A percentile compares a stretch with the other conserved stretches of the same genome.
Evolutionary conservation across 2,113 vertebrate species (phyloP).

Genomic region (Heterochromis multidens): DNA sequence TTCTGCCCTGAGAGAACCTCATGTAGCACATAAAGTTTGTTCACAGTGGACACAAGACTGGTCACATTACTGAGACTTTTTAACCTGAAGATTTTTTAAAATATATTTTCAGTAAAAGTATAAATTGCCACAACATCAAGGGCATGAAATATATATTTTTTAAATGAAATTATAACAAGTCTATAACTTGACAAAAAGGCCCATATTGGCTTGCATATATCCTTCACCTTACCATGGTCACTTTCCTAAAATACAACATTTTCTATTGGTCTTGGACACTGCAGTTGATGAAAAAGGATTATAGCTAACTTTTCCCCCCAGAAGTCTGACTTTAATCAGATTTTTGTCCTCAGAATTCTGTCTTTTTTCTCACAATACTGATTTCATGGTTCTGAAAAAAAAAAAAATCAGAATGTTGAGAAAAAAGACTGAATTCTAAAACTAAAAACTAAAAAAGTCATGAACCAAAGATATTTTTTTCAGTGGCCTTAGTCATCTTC

Average conservation of each 20-base stretch:
- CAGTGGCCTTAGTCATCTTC: neutral
- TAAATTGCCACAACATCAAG: neutral
- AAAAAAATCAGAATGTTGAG: neutral
- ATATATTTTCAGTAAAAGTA: neutral
- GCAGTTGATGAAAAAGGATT: neutral
- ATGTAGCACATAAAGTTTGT: neutral
- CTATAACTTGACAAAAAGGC: neutral
- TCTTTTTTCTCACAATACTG: no score
- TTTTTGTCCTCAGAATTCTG: neutral
- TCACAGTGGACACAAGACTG: neutral
- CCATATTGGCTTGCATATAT: neutral
- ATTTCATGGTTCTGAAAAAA: neutral
- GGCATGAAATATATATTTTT: neutral
- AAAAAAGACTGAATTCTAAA: neutral
- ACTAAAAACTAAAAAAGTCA: neutral
- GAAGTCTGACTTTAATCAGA: neutral
- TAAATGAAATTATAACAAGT: neutral
- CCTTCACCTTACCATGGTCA: neutral
- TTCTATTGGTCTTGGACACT: neutral
- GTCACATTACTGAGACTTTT: neutral
- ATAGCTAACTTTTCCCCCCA: accelerated
- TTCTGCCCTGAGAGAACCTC: neutral
- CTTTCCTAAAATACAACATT: neutral
- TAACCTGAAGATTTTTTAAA: neutral
- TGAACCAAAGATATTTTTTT: neutral